These are phyloP conservation scores for Myiagra hebetior DNA, from an alignment of 2,113 vertebrate genomes.

Conservation along the genomic window DNA sequence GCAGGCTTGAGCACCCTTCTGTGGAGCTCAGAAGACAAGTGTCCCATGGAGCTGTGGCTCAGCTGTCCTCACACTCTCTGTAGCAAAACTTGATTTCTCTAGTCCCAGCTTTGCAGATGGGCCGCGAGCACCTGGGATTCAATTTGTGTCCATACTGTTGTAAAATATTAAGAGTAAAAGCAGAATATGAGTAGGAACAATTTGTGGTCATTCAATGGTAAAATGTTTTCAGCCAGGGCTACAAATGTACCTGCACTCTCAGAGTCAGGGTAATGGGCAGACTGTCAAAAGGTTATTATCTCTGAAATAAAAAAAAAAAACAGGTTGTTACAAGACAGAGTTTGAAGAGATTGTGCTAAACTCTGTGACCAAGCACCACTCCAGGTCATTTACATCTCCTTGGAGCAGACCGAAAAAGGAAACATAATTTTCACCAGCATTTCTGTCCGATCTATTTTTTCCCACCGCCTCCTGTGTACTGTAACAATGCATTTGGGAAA, in stretches of 20 bases:
- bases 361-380: not conserved
- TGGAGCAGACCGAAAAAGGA: not conserved
- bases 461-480: not conserved
- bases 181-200: not conserved
- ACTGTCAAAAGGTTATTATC: not conserved
- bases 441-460: not conserved
- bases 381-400: not conserved
- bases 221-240: not conserved
- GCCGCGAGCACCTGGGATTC: not conserved
- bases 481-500: slow-evolving; percentile 36
- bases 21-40: not conserved
- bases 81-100: not conserved
- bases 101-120: not conserved
- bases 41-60: not conserved
- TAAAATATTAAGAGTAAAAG: not conserved
- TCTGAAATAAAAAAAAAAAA: not conserved
- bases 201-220: not conserved
- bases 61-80: not conserved
- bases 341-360: not conserved
- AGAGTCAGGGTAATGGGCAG: not conserved
- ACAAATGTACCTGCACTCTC: not conserved
- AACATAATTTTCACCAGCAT: not conserved
- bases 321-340: not conserved
- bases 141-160: not conserved
- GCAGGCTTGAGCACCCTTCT: not conserved